Evolutionary conservation across 2,888 invertebrate genomes (phyloP).

Genomic region (Atethmia centrago): DNA sequence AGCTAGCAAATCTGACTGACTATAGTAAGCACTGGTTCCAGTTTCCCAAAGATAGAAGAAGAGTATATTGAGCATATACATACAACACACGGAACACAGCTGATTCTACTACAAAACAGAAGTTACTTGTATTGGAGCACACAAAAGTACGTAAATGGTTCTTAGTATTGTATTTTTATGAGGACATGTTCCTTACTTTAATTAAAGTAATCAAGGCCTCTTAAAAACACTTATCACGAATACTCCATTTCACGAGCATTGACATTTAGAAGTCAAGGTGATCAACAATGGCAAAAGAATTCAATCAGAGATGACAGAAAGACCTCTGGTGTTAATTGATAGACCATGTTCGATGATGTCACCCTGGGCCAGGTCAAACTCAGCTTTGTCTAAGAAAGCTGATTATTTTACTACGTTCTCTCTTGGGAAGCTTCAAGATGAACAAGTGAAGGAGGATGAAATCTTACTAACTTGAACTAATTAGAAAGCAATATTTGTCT

Average conservation of each 20-base stretch:
- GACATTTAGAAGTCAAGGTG: slow-evolving; percentile 55
- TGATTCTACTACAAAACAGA: slow-evolving; percentile 2
- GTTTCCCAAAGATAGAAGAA: background rate
- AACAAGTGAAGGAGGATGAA: too few species aligned
- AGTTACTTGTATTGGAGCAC: background rate
- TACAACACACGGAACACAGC: background rate
- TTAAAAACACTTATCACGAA: slow-evolving; percentile 8
- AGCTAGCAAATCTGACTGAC: background rate
- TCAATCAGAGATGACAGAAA: slow-evolving; percentile 20
- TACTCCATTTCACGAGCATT: slow-evolving; percentile 9
- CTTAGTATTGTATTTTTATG: background rate
- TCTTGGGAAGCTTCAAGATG: too few species aligned
- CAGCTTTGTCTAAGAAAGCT: background rate
- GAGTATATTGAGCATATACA: background rate
- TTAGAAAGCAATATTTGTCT: background rate
- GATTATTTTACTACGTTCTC: background rate
- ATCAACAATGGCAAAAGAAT: slow-evolving; percentile 26
- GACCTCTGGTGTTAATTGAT: slow-evolving; percentile 17
- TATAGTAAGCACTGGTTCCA: background rate
- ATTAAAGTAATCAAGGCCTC: slow-evolving; percentile 19
- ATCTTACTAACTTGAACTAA: too few species aligned
- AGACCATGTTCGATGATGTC: slow-evolving; percentile 17
- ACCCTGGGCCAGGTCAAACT: background rate
- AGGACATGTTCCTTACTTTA: slow-evolving; percentile 14
- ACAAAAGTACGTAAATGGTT: background rate